Conservation (phyloP, 2,113 vertebrate species). For the Limanda limanda region DNA sequence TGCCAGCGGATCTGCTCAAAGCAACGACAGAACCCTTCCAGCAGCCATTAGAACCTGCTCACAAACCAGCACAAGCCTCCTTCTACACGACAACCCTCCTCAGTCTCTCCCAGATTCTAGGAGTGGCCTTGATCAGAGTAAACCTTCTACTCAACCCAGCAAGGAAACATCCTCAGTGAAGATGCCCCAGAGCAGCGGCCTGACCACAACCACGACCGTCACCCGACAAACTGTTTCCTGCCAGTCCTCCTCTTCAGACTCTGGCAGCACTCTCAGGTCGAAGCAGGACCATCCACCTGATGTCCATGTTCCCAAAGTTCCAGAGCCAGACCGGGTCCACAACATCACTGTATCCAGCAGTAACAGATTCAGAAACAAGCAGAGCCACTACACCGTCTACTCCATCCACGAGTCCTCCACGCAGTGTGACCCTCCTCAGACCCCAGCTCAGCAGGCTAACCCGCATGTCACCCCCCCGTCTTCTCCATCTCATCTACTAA, state of each 20-base stretch:
- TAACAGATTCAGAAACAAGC: constrained; percentile 12
- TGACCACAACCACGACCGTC: not conserved
- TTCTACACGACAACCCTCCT: not conserved
- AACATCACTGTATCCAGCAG: too few relatives aligned
- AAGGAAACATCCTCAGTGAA: not conserved
- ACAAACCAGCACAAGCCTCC: not conserved
- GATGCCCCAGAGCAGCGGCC: constrained; percentile 11
- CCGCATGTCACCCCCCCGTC: constrained; percentile 56
- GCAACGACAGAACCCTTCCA: not conserved
- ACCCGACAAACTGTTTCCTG: not conserved
- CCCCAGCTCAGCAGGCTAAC: constrained; percentile 2
- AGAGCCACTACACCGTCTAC: constrained; percentile 67
- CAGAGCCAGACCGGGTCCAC: not conserved
- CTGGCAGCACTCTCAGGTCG: not conserved
- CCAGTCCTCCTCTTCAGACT: not conserved
- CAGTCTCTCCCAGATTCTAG: not conserved
- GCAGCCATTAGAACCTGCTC: not conserved
- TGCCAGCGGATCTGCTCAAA: not conserved
- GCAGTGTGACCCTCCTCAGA: constrained; percentile 77
- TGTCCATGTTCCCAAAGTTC: not conserved
- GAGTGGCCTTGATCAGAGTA: constrained; percentile 1
- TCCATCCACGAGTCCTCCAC: constrained; percentile 75
- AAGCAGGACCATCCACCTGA: constrained; percentile 32
- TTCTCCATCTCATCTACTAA: constrained; percentile 76
- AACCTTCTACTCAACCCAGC: constrained; percentile 1